Percentiles rank a stretch among this genome's conserved stretches.
Evolutionary conservation across 2,113 vertebrate species (phyloP).

Genomic region (Actinemys pallida): DNA sequence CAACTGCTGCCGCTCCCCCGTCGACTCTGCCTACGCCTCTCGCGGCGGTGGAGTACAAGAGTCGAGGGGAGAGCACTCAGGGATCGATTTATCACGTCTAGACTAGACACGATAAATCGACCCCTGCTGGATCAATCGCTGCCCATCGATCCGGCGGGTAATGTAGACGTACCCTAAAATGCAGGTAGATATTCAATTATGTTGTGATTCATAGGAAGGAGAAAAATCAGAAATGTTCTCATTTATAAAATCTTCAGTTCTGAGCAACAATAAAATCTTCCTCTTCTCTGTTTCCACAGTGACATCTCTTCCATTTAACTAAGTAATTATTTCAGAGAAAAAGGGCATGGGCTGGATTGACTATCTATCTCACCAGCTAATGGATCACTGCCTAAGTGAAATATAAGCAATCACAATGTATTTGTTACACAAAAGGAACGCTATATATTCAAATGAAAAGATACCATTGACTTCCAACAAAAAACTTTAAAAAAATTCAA

Average conservation of each 20-base stretch:
- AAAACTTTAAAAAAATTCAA: neutral
- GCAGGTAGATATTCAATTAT: neutral
- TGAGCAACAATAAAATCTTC: neutral
- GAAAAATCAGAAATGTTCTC: neutral
- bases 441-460: neutral
- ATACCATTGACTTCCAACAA: neutral
- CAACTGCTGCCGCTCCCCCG: too few species aligned
- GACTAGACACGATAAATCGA: too few species aligned
- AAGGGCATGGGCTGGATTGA: neutral
- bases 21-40: too few species aligned
- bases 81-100: too few species aligned
- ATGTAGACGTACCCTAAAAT: neutral
- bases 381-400: neutral
- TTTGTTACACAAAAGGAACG: neutral
- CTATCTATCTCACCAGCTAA: neutral
- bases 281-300: neutral
- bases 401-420: neutral
- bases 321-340: neutral
- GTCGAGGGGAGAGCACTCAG: too few species aligned
- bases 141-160: too few species aligned
- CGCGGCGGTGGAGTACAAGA: too few species aligned
- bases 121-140: too few species aligned
- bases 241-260: neutral
- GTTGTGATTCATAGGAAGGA: neutral
- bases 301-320: constrained; percentile 9